A percentile compares a stretch with the other conserved stretches of the same genome.
Evolutionary conservation across 2,888 invertebrate genomes (phyloP).

Genomic region (Parnassius glacialis): DNA sequence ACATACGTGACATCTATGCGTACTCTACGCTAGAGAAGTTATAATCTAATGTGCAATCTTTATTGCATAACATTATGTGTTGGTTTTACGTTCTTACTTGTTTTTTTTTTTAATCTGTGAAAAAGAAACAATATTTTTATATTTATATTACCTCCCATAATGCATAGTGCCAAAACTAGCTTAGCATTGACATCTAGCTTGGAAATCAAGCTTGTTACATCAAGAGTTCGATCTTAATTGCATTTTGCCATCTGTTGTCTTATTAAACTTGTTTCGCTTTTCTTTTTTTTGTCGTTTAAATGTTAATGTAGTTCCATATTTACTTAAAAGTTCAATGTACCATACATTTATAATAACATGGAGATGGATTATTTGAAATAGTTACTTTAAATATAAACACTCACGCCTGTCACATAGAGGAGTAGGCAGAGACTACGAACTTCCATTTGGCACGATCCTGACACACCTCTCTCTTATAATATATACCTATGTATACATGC

Average conservation of each 20-base stretch:
- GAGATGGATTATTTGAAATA: no score
- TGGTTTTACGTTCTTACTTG: neutral
- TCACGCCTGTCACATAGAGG: no score
- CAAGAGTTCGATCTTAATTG: constrained; percentile 7
- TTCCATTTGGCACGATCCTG: no score
- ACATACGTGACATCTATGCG: constrained; percentile 29
- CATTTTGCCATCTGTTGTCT: neutral
- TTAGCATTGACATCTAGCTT: neutral
- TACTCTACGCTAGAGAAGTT: constrained; percentile 28
- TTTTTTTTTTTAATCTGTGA: neutral
- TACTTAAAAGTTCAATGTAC: no score
- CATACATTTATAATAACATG: no score
- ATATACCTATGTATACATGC: no score
- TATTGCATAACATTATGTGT: constrained; percentile 2
- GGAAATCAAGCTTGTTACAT: neutral
- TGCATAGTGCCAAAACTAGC: constrained; percentile 5
- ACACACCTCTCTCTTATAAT: no score
- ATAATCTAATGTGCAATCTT: constrained; percentile 28
- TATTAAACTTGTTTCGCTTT: constrained; percentile 7
- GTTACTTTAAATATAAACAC: no score
- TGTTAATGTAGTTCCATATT: neutral
- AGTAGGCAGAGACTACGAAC: no score
- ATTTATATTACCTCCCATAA: no score
- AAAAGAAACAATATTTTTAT: no score
- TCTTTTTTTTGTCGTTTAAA: neutral